Conservation (phyloP, 2,113 vertebrate species). For the Dipodomys merriami region DNA sequence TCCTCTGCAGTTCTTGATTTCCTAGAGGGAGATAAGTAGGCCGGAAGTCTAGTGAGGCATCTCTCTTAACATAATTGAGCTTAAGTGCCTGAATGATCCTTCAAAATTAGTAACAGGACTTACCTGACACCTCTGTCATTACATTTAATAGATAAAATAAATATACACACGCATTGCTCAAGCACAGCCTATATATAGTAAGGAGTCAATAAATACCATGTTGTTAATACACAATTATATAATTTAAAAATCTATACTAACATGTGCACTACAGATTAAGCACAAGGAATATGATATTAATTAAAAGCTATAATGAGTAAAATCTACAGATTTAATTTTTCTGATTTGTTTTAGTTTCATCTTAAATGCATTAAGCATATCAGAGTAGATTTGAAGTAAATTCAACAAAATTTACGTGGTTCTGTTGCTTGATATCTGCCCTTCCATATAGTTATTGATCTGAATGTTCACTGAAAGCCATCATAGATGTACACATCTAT, state of each 20-base stretch:
- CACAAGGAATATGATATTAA: background rate
- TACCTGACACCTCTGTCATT: background rate
- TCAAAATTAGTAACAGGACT: background rate
- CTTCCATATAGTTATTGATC: background rate
- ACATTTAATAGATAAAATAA: slow-evolving; percentile 15
- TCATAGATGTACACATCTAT: background rate
- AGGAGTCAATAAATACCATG: background rate
- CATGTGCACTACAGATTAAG: no score
- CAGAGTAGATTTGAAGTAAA: background rate
- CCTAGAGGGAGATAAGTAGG: background rate
- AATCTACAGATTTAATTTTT: background rate
- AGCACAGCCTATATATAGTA: background rate
- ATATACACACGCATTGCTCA: background rate
- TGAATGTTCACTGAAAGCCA: background rate
- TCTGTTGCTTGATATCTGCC: background rate
- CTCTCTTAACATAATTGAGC: background rate
- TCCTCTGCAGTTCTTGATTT: no score
- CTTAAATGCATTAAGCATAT: background rate
- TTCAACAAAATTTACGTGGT: background rate
- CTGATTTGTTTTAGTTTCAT: background rate
- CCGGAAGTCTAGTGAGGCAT: background rate
- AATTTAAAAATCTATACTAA: no score
- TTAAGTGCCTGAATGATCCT: background rate
- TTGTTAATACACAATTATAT: background rate
- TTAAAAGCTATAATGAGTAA: background rate